These are phyloP conservation scores for Dermolepida albohirtum DNA, from an alignment of 2,888 invertebrate species.

Conservation along the genomic window DNA sequence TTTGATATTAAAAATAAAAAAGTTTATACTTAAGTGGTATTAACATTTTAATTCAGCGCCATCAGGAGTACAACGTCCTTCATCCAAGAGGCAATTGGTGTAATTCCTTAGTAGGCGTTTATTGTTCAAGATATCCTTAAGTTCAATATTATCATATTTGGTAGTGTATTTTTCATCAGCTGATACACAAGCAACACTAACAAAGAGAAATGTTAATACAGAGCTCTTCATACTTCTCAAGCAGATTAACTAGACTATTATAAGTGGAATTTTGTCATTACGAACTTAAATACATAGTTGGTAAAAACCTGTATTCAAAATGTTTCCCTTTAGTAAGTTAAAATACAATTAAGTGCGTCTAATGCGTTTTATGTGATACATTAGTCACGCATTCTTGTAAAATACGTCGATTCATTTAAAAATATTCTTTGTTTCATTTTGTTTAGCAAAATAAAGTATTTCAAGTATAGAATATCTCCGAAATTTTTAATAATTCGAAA, in stretches of 20 bases:
- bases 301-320: too few relatives aligned
- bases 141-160: slow-evolving; percentile 77
- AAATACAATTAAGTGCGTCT: too few relatives aligned
- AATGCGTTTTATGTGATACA: too few relatives aligned
- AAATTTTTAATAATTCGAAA: too few relatives aligned
- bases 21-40: neutral
- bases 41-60: slow-evolving; percentile 71
- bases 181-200: slow-evolving; percentile 17
- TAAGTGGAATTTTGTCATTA: too few relatives aligned
- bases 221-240: slow-evolving; percentile 9
- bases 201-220: slow-evolving; percentile 3
- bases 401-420: too few relatives aligned
- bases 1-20: slow-evolving; percentile 6
- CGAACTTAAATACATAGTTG: too few relatives aligned
- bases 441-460: too few relatives aligned
- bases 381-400: too few relatives aligned
- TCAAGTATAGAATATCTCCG: too few relatives aligned
- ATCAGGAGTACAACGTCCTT: slow-evolving; percentile 75
- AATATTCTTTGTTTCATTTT: too few relatives aligned
- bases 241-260: neutral
- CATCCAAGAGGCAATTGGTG: slow-evolving; percentile 75
- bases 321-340: too few relatives aligned
- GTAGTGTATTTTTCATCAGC: slow-evolving; percentile 70
- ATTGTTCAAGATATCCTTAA: slow-evolving; percentile 75
- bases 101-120: slow-evolving; percentile 76